A percentile compares a stretch with the other conserved stretches of the same genome.
Conservation (phyloP, 2,797 vertebrate genomes). For the Ibycter americanus region DNA sequence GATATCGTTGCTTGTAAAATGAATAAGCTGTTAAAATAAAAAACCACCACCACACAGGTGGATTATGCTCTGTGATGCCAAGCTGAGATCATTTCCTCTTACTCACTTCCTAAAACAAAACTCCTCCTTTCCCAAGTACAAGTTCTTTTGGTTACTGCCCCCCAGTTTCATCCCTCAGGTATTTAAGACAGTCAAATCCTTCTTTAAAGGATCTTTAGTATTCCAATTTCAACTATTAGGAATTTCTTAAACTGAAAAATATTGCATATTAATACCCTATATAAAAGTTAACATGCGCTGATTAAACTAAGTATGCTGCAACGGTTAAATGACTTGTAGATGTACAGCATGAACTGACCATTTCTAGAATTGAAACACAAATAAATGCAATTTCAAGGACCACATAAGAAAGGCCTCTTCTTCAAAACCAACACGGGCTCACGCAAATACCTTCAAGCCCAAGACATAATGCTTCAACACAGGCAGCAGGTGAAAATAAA, state of each 20-base stretch:
- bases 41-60: not conserved
- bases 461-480: not conserved
- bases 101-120: conserved; percentile 70
- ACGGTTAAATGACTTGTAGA: not conserved
- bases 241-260: not conserved
- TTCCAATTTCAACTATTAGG: not conserved
- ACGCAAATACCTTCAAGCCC: not conserved
- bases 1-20: not conserved
- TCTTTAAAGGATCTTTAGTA: not conserved
- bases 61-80: not conserved
- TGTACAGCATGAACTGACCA: not conserved
- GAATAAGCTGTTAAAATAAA: not conserved
- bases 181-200: not conserved
- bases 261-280: not conserved
- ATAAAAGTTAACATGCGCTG: not conserved
- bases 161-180: not conserved
- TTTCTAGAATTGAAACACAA: not conserved
- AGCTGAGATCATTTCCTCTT: conserved; percentile 74
- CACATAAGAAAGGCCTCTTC: not conserved
- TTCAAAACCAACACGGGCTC: not conserved
- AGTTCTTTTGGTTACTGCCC: not conserved
- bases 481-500: not conserved
- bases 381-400: not conserved
- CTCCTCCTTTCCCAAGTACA: conserved; percentile 23
- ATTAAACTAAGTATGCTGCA: not conserved